Base-by-base conservation (phyloP, 2,888 invertebrate genomes). In the Hyalella azteca region DNA sequence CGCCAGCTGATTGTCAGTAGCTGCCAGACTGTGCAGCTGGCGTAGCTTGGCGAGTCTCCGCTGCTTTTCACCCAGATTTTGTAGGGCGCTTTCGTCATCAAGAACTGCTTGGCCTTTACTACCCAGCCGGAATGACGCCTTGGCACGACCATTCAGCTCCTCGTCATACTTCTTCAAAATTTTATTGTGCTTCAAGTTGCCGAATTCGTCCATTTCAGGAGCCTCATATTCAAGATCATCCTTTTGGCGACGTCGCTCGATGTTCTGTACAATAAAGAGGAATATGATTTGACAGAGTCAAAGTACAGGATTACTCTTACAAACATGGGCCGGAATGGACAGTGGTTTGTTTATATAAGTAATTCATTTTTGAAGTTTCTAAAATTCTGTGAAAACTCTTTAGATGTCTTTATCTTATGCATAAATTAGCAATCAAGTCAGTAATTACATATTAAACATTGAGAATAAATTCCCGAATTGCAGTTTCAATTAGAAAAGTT, bases 141-240 rank as follows among this genome's bases (percentile, higher is more conserved):
- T 91, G 85, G 92, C 92, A 78, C 90, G 91, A 0, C 93, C 93
- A 78, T 93, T 92, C 80, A 97, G 93, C 88, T 97, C 97, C 87
- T 97, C 97, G 88, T 98, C 97, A 87, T 99, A 98, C 89, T 99
- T 97, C 85, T 92, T 90, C 36, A 99, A 90, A 76, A 99, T 89
- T 15, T 91, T 91, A 86, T 92, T 91, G 85, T 87, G 90, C 90
- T 89, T 88, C 77, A 87, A 85, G 81, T 89, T 88, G 66, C 91
- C 91, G 85, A 90, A 89, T 86, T 91, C 91, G 78, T 88, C 88
- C 79, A 89, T 88, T 82, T 92, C 93, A 45, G 88, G 88, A 85
- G 94, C 94, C 85, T 96, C 96, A 88, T 93, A 93, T 49, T 93
- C 93, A 86, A 94, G 94, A 88, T 97, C 97, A 1, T 94, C 93